Evolutionary conservation across 2,797 vertebrate species (phyloP).

Genomic region (Notamacropus eugenii): DNA sequence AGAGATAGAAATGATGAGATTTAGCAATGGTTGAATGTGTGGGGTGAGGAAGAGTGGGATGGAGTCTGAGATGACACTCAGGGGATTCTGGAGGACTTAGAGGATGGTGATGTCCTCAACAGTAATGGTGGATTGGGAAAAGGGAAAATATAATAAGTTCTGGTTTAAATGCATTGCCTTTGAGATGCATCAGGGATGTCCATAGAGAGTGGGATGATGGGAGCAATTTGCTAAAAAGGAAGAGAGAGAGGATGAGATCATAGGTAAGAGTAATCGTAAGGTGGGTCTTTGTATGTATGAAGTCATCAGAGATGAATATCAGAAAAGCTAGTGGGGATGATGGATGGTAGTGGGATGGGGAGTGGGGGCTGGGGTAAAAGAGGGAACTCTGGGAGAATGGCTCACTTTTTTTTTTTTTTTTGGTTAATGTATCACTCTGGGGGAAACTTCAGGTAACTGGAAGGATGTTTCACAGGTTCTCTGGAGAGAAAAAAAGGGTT

Average conservation of each 20-base stretch:
- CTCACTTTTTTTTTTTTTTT: background rate
- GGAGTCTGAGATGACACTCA: background rate
- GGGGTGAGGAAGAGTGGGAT: background rate
- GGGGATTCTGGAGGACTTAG: too few species aligned
- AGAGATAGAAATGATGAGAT: background rate
- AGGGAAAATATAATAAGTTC: background rate
- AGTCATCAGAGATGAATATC: background rate
- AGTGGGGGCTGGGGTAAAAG: background rate
- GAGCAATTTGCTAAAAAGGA: background rate
- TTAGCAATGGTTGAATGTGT: background rate
- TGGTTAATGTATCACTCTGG: background rate
- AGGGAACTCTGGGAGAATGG: background rate
- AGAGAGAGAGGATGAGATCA: background rate
- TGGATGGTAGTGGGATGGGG: background rate
- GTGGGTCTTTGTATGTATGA: background rate
- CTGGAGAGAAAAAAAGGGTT: background rate
- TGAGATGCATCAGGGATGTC: background rate
- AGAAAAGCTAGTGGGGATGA: background rate
- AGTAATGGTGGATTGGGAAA: background rate
- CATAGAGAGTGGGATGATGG: background rate
- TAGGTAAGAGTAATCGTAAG: background rate
- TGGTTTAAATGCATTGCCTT: background rate
- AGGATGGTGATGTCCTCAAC: background rate
- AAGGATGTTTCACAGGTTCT: background rate
- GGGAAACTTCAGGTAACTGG: background rate